Percentiles rank a stretch among this genome's conserved stretches.
Conservation (phyloP, 1,140 invertebrate genomes). For the Vanessa tameamea region DNA sequence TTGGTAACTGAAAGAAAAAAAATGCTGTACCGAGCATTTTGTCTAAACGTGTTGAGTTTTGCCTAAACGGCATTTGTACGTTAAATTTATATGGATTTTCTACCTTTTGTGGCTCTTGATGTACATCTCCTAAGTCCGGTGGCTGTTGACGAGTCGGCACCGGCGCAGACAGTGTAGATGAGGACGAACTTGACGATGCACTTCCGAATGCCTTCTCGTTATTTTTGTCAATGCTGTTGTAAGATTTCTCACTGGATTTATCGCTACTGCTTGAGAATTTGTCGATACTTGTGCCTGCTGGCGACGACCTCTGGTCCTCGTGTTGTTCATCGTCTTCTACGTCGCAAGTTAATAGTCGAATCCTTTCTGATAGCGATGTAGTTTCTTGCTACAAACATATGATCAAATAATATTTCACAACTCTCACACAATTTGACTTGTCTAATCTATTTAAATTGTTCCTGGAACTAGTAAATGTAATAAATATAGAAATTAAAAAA, state of each 20-base stretch:
- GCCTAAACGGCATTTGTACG: no score
- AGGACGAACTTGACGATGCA: conserved; percentile 67
- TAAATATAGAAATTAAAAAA: no score
- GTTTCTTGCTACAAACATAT: conserved; percentile 81
- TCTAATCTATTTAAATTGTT: no score
- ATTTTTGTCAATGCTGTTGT: conserved; percentile 66
- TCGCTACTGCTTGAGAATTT: conserved; percentile 71
- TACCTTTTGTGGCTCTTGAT: conserved; percentile 71
- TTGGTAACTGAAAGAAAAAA: no score
- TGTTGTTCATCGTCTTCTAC: conserved; percentile 84
- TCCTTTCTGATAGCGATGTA: conserved; percentile 88
- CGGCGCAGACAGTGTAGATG: conserved; percentile 64
- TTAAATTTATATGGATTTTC: not conserved
- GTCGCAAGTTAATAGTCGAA: conserved; percentile 90
- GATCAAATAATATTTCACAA: not conserved
- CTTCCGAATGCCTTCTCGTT: conserved; percentile 74
- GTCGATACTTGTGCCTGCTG: conserved; percentile 75
- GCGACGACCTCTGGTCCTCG: conserved; percentile 77
- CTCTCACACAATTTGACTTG: not conserved
- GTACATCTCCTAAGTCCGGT: conserved; percentile 68
- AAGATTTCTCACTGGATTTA: conserved; percentile 67
- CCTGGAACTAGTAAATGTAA: no score
- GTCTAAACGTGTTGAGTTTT: no score
- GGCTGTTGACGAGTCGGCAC: conserved; percentile 59
- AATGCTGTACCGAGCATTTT: no score